Conservation (phyloP, 2,797 vertebrate species). For the Acestrorhynchus altus region DNA sequence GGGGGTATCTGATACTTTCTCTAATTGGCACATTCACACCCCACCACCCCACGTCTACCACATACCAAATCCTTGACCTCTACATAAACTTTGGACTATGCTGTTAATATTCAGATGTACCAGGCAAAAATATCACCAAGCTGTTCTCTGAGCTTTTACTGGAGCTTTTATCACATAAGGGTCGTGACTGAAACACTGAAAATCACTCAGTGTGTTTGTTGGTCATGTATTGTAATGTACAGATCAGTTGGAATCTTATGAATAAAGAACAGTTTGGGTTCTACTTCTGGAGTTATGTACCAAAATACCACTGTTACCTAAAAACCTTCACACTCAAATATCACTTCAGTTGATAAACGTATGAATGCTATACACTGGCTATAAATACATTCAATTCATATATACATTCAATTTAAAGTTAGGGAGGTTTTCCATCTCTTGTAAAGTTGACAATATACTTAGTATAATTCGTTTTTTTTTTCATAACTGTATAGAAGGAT, state of each 20-base stretch:
- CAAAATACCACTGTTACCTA: no score
- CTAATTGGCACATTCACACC: neutral
- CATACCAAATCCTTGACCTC: conserved; percentile 6
- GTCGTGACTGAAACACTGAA: no score
- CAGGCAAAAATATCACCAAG: conserved; percentile 5
- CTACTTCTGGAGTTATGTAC: neutral
- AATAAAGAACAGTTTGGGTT: no score
- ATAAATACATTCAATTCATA: no score
- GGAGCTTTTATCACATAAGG: no score
- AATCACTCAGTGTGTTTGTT: neutral
- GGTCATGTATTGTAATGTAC: neutral
- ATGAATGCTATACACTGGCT: no score
- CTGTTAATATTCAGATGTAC: neutral
- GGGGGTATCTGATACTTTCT: conserved; percentile 16
- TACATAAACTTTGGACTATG: neutral
- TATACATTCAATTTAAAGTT: no score
- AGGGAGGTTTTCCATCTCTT: no score
- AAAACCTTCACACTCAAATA: no score
- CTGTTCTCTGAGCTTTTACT: neutral
- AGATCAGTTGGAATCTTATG: neutral
- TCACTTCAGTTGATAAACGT: no score
- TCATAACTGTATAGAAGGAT: neutral
- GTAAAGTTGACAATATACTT: no score
- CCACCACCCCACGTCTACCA: neutral
- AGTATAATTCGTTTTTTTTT: neutral